Conservation (phyloP, 2,888 invertebrate genomes). For the Lepidochitona cinerea region DNA sequence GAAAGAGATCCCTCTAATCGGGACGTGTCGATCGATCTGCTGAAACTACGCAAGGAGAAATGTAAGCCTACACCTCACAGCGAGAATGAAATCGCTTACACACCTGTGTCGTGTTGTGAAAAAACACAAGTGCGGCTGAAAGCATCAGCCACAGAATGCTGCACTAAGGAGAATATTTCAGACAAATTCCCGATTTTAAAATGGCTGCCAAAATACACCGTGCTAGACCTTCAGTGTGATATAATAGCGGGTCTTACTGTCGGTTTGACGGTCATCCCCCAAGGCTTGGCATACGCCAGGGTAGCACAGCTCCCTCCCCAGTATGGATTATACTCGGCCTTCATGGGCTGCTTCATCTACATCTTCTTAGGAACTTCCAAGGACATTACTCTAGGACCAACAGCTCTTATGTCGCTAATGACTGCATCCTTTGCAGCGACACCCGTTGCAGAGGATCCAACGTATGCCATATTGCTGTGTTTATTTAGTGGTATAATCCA, state of each 20-base stretch:
- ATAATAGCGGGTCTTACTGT: slow-evolving; percentile 91
- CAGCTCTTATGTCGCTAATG: slow-evolving; percentile 88
- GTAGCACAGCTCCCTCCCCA: slow-evolving; percentile 88
- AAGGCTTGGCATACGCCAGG: slow-evolving; percentile 90
- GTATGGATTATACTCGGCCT: slow-evolving; percentile 93
- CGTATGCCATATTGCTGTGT: slow-evolving; percentile 46
- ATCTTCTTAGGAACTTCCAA: slow-evolving; percentile 90
- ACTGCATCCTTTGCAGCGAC: slow-evolving; percentile 72
- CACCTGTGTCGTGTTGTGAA: no score
- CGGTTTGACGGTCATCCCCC: slow-evolving; percentile 91
- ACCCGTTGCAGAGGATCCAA: slow-evolving; percentile 23
- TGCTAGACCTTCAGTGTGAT: slow-evolving; percentile 75
- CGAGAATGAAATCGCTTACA: no score
- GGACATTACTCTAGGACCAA: slow-evolving; percentile 92
- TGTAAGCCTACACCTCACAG: no score
- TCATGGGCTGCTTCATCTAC: slow-evolving; percentile 89
- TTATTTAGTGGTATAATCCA: slow-evolving; percentile 50
- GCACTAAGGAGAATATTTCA: slow-evolving; percentile 41
- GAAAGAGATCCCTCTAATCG: no score
- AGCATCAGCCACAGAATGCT: slow-evolving; percentile 37
- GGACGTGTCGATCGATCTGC: no score
- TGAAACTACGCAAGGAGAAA: no score
- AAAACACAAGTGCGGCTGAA: slow-evolving; percentile 11
- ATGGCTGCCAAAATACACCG: slow-evolving; percentile 63
- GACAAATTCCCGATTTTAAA: slow-evolving; percentile 54